Evolutionary conservation across 1,140 invertebrate genomes (phyloP).

Genomic region (Hestina assimilis): DNA sequence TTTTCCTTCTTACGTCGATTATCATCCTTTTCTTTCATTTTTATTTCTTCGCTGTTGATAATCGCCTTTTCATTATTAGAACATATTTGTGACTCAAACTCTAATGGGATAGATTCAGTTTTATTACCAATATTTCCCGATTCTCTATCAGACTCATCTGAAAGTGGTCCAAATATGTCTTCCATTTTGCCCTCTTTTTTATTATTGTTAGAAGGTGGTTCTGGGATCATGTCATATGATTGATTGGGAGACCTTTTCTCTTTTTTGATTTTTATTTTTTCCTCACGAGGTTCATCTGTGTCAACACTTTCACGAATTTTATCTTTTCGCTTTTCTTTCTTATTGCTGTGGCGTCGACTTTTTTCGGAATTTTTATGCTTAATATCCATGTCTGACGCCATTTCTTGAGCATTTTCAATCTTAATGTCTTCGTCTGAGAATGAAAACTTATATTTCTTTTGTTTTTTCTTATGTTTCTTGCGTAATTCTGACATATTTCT

Average conservation of each 20-base stretch:
- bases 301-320: slow-evolving; percentile 81
- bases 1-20: slow-evolving; percentile 82
- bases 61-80: slow-evolving; percentile 28
- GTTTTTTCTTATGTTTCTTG: slow-evolving; percentile 91
- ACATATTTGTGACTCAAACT: slow-evolving; percentile 33
- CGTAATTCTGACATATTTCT: slow-evolving; percentile 75
- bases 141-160: slow-evolving; percentile 83
- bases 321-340: slow-evolving; percentile 86
- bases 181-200: slow-evolving; percentile 89
- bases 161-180: slow-evolving; percentile 91
- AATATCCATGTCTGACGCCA: slow-evolving; percentile 36
- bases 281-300: slow-evolving; percentile 74
- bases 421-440: slow-evolving; percentile 80
- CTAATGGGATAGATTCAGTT: slow-evolving; percentile 9
- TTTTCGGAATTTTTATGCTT: slow-evolving; percentile 77
- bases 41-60: slow-evolving; percentile 45
- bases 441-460: slow-evolving; percentile 86
- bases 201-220: slow-evolving; percentile 48
- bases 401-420: slow-evolving; percentile 43
- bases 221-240: slow-evolving; percentile 42
- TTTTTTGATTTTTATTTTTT: slow-evolving; percentile 80
- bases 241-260: slow-evolving; percentile 74
- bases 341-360: slow-evolving; percentile 82
- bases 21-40: slow-evolving; percentile 77
- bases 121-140: slow-evolving; percentile 15